These are phyloP conservation scores for Embidobia sp. DNA, from an alignment of 2,888 invertebrate genomes.

Conservation along the genomic window DNA sequence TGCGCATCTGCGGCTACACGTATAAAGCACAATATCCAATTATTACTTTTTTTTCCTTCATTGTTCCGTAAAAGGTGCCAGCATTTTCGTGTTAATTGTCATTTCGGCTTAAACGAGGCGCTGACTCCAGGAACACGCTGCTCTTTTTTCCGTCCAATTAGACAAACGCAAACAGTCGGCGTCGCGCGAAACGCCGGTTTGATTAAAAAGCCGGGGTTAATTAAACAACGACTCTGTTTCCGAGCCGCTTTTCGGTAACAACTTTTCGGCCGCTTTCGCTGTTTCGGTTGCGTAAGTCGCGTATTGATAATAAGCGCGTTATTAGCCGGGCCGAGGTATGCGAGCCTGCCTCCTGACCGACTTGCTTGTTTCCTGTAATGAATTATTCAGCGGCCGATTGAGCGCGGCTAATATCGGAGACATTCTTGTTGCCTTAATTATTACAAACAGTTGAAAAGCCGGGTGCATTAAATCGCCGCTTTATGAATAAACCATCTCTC, in stretches of 20 bases:
- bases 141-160: too few relatives aligned
- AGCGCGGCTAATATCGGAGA: constrained; percentile 34
- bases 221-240: too few relatives aligned
- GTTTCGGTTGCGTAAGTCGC: too few relatives aligned
- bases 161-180: too few relatives aligned
- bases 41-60: constrained; percentile 35
- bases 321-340: too few relatives aligned
- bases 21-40: constrained; percentile 36
- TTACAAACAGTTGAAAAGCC: constrained; percentile 42
- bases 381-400: constrained; percentile 29
- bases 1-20: constrained; percentile 24
- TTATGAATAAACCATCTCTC: constrained; percentile 33
- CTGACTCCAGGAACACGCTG: too few relatives aligned
- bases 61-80: constrained; percentile 43
- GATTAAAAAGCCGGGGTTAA: too few relatives aligned
- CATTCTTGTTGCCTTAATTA: constrained; percentile 39
- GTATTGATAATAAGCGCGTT: too few relatives aligned
- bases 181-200: too few relatives aligned
- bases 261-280: too few relatives aligned
- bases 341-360: constrained; percentile 27
- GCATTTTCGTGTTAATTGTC: constrained; percentile 25
- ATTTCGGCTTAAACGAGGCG: constrained; percentile 8
- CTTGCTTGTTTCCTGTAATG: constrained; percentile 28
- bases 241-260: too few relatives aligned
- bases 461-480: constrained; percentile 28